Evolutionary conservation across 2,888 invertebrate genomes (phyloP).

Genomic region (Sicus ferrugineus): DNA sequence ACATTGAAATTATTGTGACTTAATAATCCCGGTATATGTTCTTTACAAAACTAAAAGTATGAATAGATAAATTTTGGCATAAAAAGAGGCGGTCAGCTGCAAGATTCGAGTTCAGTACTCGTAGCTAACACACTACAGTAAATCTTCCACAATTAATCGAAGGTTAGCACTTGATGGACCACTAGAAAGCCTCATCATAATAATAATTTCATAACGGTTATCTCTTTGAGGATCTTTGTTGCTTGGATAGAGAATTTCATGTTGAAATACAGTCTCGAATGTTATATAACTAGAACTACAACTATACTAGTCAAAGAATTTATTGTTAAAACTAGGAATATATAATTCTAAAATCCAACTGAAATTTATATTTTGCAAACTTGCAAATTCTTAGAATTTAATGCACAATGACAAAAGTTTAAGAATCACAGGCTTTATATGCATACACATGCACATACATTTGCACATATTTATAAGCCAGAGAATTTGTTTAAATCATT

Average conservation of each 20-base stretch:
- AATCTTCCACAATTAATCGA: no score
- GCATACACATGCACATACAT: neutral
- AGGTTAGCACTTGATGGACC: no score
- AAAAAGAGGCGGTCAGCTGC: no score
- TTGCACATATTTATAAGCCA: neutral
- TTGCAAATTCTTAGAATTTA: neutral
- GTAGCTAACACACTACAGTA: no score
- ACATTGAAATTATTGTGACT: neutral
- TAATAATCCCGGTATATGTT: neutral
- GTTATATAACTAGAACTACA: neutral
- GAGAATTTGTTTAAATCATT: no score
- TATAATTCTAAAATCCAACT: neutral
- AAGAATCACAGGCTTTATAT: neutral
- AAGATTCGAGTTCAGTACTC: no score
- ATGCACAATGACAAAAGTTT: neutral
- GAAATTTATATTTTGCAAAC: neutral
- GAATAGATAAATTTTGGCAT: no score
- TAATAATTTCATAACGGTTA: neutral
- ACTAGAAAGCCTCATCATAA: no score
- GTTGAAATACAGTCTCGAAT: neutral
- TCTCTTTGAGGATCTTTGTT: neutral
- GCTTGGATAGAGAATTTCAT: neutral
- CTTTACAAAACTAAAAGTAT: no score
- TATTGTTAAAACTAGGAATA: neutral
- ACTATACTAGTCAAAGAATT: neutral